Evolutionary conservation across 2,113 vertebrate genomes (phyloP).

Genomic region (Neomonachus schauinslandi): DNA sequence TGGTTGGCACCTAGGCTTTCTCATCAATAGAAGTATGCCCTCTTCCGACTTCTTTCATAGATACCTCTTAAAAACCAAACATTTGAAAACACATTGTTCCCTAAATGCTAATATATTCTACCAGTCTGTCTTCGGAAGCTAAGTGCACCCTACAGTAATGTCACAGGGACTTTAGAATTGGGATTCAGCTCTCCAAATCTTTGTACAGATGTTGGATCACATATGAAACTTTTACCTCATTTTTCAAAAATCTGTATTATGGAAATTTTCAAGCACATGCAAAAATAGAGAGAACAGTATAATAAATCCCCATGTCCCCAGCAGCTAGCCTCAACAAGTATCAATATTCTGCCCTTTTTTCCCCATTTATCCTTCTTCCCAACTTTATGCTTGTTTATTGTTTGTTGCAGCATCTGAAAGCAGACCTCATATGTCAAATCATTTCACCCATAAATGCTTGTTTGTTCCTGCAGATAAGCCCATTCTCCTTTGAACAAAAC

Average conservation of each 20-base stretch:
- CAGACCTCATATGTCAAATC: background rate
- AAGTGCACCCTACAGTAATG: background rate
- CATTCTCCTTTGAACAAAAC: slow-evolving; percentile 39
- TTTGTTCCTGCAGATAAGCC: background rate
- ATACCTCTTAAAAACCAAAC: slow-evolving; percentile 37
- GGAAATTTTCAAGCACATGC: slow-evolving; percentile 28
- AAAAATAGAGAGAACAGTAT: background rate
- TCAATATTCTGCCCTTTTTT: background rate
- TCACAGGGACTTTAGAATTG: background rate
- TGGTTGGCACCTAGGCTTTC: slow-evolving; percentile 16
- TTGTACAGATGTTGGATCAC: background rate
- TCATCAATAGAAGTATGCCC: background rate
- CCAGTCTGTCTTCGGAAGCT: slow-evolving; percentile 12
- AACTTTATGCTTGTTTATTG: background rate
- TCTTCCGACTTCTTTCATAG: background rate
- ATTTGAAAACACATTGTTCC: slow-evolving; percentile 23
- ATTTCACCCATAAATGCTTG: slow-evolving; percentile 9
- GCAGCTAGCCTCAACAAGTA: background rate
- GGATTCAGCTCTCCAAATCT: slow-evolving; percentile 12
- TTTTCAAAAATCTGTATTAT: background rate
- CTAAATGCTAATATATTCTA: background rate
- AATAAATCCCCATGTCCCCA: background rate
- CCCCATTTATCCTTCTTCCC: background rate
- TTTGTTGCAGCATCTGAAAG: background rate
- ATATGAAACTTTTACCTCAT: background rate